Percentiles rank a stretch among this genome's conserved stretches.
phyloP scores from a whole-genome alignment of 2,113 vertebrate species.

The Paracanthobrama guichenoti region DNA sequence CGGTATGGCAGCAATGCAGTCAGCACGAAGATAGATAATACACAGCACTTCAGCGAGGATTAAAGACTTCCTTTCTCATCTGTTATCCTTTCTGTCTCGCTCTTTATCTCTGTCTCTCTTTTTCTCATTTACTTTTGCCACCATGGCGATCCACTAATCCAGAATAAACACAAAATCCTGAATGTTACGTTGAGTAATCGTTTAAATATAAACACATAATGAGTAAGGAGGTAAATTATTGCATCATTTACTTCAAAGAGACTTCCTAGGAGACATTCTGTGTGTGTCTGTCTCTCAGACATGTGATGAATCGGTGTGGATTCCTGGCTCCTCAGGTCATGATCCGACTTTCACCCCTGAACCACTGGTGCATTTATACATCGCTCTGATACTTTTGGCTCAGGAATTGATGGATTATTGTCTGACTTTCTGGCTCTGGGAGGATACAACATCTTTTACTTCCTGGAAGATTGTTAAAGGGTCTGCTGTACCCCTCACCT shows the following conservation, averaged over 20 bases:
- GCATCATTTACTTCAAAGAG: slow-evolving; percentile 16
- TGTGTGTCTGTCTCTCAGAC: slow-evolving; percentile 25
- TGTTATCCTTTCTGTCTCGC: slow-evolving; percentile 1
- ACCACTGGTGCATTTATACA: slow-evolving; percentile 28
- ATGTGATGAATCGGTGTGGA: slow-evolving; percentile 31
- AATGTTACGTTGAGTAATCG: not conserved
- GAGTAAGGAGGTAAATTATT: slow-evolving; percentile 17
- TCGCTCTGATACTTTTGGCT: slow-evolving; percentile 46
- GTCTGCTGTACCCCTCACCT: not conserved
- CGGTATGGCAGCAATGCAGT: slow-evolving; percentile 61
- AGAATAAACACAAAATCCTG: slow-evolving; percentile 22
- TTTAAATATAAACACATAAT: slow-evolving; percentile 28
- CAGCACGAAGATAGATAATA: slow-evolving; percentile 46
- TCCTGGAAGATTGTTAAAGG: slow-evolving; percentile 4
- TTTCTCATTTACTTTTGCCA: slow-evolving; percentile 4
- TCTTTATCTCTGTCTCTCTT: not conserved
- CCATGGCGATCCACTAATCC: slow-evolving; percentile 1
- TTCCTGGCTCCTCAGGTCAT: slow-evolving; percentile 39
- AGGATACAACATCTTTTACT: slow-evolving; percentile 45
- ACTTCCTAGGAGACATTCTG: not conserved
- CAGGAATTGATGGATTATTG: slow-evolving; percentile 31
- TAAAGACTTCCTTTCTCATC: slow-evolving; percentile 45
- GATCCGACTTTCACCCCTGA: slow-evolving; percentile 35
- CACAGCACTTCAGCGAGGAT: slow-evolving; percentile 33
- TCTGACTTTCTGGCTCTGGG: slow-evolving; percentile 22